Evolutionary conservation across 2,113 vertebrate genomes (phyloP).

Genomic region (Cranoglanis bouderius): DNA sequence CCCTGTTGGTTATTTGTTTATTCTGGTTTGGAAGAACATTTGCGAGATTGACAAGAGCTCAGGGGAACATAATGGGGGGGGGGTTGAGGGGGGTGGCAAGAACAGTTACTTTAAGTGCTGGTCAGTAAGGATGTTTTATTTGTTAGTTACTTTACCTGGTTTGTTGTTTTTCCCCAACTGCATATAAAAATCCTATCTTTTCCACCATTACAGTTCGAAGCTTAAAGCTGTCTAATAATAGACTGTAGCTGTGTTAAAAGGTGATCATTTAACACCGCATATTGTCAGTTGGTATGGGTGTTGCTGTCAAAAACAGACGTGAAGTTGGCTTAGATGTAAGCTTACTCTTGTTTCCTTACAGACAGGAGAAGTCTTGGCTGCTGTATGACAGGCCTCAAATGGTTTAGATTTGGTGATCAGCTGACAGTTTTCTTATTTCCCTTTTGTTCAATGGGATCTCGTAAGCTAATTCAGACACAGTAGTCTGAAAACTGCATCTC

Average conservation of each 20-base stretch:
- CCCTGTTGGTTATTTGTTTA: constrained; percentile 9
- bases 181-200: neutral
- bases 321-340: constrained; percentile 43
- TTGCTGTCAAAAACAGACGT: neutral
- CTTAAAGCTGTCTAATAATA: constrained; percentile 3
- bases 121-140: neutral
- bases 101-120: neutral
- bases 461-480: constrained; percentile 75
- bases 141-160: neutral
- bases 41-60: neutral
- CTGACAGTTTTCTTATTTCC: constrained; percentile 76
- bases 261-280: neutral
- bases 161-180: neutral
- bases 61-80: neutral
- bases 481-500: constrained; percentile 64
- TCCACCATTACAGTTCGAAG: neutral
- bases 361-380: constrained; percentile 47
- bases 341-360: constrained; percentile 57
- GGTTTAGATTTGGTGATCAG: constrained; percentile 65
- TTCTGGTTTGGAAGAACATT: constrained; percentile 5
- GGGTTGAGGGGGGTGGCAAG: neutral
- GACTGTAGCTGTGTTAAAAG: neutral
- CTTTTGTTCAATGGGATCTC: constrained; percentile 69
- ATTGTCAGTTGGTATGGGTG: neutral
- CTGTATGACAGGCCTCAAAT: constrained; percentile 65